Evolutionary conservation across 2,113 vertebrate genomes (phyloP).

Genomic region (Ursus arctos): DNA sequence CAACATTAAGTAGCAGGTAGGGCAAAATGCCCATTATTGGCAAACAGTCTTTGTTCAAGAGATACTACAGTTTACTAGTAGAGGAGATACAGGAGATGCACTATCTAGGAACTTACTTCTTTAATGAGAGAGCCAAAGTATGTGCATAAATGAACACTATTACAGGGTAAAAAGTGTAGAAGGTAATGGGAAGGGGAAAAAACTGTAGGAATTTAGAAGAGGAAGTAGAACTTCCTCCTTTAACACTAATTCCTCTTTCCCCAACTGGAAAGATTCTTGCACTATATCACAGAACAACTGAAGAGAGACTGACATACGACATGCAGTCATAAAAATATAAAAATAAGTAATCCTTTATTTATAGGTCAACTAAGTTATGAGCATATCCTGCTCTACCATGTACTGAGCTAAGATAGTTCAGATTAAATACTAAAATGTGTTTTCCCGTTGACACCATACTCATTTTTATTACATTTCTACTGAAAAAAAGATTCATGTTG

Average conservation of each 20-base stretch:
- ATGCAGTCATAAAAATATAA: neutral
- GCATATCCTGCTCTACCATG: neutral
- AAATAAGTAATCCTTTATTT: neutral
- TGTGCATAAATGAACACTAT: neutral
- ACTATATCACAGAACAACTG: neutral
- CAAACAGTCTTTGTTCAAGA: neutral
- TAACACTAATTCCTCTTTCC: neutral
- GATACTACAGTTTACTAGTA: neutral
- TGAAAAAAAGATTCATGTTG: constrained; percentile 15
- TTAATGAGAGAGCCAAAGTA: neutral
- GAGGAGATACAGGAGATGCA: neutral
- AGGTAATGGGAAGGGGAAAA: neutral
- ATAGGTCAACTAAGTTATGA: neutral
- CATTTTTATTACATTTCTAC: constrained; percentile 33
- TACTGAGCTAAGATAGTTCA: neutral
- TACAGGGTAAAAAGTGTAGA: neutral
- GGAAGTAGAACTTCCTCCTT: neutral
- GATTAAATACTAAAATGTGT: constrained; percentile 46
- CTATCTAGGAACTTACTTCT: neutral
- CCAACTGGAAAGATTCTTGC: neutral
- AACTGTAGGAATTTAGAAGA: neutral
- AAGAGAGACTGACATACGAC: neutral
- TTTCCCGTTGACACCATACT: neutral
- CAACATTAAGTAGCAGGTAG: neutral
- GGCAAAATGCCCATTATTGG: neutral